Evolutionary conservation across 1,140 invertebrate genomes (phyloP), one percentile per base, ranked within the genome.

Genomic region (Bombus cullumanus): DNA sequence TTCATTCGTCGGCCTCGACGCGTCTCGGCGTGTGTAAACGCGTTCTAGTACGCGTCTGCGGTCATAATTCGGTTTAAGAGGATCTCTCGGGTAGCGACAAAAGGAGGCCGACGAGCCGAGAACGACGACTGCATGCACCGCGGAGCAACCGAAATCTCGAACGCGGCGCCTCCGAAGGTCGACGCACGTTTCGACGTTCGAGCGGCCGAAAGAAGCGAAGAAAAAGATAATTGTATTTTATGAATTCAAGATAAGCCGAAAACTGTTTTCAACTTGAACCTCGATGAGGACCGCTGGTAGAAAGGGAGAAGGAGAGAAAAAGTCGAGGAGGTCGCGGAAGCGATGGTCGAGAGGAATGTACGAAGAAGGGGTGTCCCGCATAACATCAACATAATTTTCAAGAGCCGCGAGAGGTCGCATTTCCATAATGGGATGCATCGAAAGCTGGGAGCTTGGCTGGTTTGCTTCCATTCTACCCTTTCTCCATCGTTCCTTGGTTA

Each of bases 351-450:
- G 66, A 43, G 31, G 72, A 75, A 37, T 75, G 76, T 59, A 77
- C 28, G 64, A 81, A 75, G 88, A 87, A 87, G 74, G 75, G 89
- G 80, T 81, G 81, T 39, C 53, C 41, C 88, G 93, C 93, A 93
- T 94, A 94, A 92, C 92, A 94, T 94, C 93, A 94, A 94, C 93
- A 94, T 94, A 94, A 94, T 94, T 94, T 93, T 91, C 90, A 91
- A 92, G 92, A 93, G 89, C 86, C 88, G 92, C 88, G 92, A 92
- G 92, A 93, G 92, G 91, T 92, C 90, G 78, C 92, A 94, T 94
- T 94, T 92, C 90, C 93, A 94, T 94, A 94, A 94, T 94, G 92
- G 88, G 88, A 94, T 94, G 93, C 92, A 94, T 94, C 92, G 93
- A 94, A 94, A 91, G 90, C 92, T 84, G 78, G 86, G 82, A 78